phyloP scores from a whole-genome alignment of 2,888 invertebrate genomes.

The Tetheella fluctuosa region DNA sequence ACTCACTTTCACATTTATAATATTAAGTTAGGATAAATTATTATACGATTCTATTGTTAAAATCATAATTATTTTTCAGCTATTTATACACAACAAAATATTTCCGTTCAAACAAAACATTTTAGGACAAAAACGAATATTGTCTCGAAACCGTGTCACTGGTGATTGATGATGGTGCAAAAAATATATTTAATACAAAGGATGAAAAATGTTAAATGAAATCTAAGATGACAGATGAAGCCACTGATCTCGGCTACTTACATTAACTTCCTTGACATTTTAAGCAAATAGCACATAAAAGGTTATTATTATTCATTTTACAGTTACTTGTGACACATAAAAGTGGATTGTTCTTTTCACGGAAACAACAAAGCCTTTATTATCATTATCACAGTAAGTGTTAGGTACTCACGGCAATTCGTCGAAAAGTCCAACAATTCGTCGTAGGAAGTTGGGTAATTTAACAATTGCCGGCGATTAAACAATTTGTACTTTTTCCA shows the following conservation, averaged over 20 bases:
- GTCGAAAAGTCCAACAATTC: conserved; percentile 47
- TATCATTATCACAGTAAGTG: conserved; percentile 11
- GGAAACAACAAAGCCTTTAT: conserved; percentile 32
- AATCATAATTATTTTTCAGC: conserved; percentile 12
- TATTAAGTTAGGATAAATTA: no score
- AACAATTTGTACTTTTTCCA: conserved; percentile 59
- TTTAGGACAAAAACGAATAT: conserved; percentile 3
- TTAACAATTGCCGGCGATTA: conserved; percentile 59
- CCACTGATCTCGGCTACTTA: conserved; percentile 9
- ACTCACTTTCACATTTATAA: no score
- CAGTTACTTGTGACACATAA: conserved; percentile 40
- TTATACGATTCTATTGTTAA: no score
- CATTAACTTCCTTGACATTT: background rate
- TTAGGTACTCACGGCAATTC: conserved; percentile 51
- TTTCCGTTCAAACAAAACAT: conserved; percentile 9
- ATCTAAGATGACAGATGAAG: conserved; percentile 4
- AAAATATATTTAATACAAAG: background rate
- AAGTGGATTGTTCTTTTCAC: conserved; percentile 24
- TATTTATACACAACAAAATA: conserved; percentile 13
- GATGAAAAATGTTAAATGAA: conserved; percentile 1
- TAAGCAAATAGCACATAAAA: conserved; percentile 10
- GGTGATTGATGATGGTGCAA: conserved; percentile 7
- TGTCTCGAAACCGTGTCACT: conserved; percentile 7
- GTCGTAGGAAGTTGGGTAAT: conserved; percentile 50
- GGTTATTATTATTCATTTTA: conserved; percentile 18